These are phyloP conservation scores for Temnothorax nylanderi DNA, from an alignment of 1,140 invertebrate species.

Conservation along the genomic window DNA sequence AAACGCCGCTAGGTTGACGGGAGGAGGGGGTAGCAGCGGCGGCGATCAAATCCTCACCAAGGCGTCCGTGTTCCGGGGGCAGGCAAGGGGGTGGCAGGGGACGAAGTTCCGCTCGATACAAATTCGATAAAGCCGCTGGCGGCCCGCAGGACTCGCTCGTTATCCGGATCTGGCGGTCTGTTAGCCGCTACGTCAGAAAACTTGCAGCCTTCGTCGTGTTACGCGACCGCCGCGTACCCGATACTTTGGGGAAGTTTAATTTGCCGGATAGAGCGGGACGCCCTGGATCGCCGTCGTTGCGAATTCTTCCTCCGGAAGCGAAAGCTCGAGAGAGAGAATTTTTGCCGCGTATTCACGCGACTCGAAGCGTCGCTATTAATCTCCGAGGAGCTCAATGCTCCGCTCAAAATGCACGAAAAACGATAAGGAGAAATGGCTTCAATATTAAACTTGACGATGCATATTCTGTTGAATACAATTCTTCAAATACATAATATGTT, in stretches of 20 bases:
- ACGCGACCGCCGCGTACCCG: not conserved
- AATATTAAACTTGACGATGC: not conserved
- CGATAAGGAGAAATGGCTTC: not conserved
- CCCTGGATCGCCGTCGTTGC: not conserved
- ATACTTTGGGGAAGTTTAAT: slow-evolving; percentile 41
- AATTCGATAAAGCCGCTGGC: slow-evolving; percentile 65
- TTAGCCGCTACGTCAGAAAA: slow-evolving; percentile 45
- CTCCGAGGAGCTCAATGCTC: not conserved
- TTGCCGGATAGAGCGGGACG: not conserved
- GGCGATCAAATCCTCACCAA: slow-evolving; percentile 67
- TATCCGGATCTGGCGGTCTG: slow-evolving; percentile 30
- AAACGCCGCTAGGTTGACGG: slow-evolving; percentile 51
- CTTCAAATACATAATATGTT: slow-evolving; percentile 1
- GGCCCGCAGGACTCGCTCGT: slow-evolving; percentile 28
- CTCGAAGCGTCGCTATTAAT: slow-evolving; percentile 7
- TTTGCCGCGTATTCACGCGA: not conserved
- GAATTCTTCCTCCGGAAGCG: not conserved
- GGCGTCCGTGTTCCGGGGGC: slow-evolving; percentile 37
- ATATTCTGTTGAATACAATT: not conserved
- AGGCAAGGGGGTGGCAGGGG: too few relatives aligned
- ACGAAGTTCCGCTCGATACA: slow-evolving; percentile 67
- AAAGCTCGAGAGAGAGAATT: not conserved
- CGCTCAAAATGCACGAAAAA: not conserved
- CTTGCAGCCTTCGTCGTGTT: slow-evolving; percentile 15
- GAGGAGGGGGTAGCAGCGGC: slow-evolving; percentile 15